These are phyloP conservation scores for Sebastes goodei DNA, from an alignment of 2,797 vertebrate genomes.

Conservation along the genomic window DNA sequence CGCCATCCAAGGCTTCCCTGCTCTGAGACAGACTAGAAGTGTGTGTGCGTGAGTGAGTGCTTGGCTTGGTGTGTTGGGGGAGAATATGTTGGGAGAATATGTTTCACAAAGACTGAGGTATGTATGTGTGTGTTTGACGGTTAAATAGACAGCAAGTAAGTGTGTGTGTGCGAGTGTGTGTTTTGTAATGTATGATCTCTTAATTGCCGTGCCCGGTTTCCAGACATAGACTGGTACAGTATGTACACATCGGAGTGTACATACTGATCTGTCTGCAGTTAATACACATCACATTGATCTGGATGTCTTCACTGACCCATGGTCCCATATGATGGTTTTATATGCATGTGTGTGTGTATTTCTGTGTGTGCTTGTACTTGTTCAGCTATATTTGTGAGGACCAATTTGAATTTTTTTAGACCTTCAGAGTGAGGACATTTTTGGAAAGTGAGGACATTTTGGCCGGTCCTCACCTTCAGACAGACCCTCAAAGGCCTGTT, in stretches of 20 bases:
- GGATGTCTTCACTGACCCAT: not conserved
- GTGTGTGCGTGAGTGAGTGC: not conserved
- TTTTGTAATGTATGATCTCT: not conserved
- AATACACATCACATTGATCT: conserved; percentile 4
- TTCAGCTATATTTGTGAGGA: too few species aligned
- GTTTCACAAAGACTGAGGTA: not conserved
- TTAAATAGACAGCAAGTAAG: not conserved
- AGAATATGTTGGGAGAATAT: not conserved
- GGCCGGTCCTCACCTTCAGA: too few species aligned
- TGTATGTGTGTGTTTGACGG: not conserved
- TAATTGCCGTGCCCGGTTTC: conserved; percentile 10
- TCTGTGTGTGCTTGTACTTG: not conserved
- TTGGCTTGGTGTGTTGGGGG: not conserved
- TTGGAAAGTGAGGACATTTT: too few species aligned
- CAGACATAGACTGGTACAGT: conserved; percentile 22
- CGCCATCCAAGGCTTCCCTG: conserved; percentile 16
- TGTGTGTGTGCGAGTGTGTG: not conserved
- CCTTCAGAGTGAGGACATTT: too few species aligned
- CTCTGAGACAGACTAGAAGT: not conserved
- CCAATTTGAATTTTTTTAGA: too few species aligned
- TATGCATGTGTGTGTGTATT: not conserved
- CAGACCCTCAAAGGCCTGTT: too few species aligned
- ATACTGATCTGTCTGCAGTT: conserved; percentile 16
- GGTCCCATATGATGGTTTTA: not conserved
- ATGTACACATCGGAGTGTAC: conserved; percentile 21